Evolutionary conservation across 37 sponge, comb jelly and placozoan species (phyloP), one percentile per base, ranked within the genome.

Genomic region (Spongia lamella): DNA sequence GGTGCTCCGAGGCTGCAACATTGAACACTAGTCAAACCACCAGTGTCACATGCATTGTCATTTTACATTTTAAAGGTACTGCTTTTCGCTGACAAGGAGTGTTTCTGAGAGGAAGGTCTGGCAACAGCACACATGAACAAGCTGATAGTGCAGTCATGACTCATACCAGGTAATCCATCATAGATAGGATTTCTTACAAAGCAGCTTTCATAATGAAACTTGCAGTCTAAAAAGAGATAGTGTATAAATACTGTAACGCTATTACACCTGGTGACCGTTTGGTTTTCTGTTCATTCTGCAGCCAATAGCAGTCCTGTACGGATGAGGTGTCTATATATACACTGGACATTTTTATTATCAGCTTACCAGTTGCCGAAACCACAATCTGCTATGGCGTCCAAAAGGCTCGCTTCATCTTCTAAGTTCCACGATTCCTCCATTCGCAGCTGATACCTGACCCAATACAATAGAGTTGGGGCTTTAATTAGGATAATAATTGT

Each of bases 321-420:
- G 13, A 26, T 29, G 29, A 22, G 13, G 29, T 15, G 47, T 13
- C 9, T 9, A 5, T 13, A 9, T 43, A 13, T 43, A 9, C 35
- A 6, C 22, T 67, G 25, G 53, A 21, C 55, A 17, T 2, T 17
- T 53, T 9, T 13, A 17, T 2, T 4, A 40, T 1, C 16, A 63
- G 0, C 72, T 63, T 53, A 92, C 93, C 93, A 92, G 76, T 92
- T 92, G 36, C 93, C 93, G 34, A 80, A 88, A 1, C 93, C 93
- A 38, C 54, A 61, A 29, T 88, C 89, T 24, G 88, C 89, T 53
- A 92, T 75, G 59, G 58, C 63, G 22, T 78, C 86, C 61, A 92
- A 56, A 19, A 92, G 75, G 32, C 63, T 56, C 55, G 72, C 30
- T 75, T 92, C 93, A 32, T 92, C 81, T 36, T 49, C 68, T 7